These are phyloP conservation scores for Coptodon rendalli DNA, from an alignment of 2,113 vertebrate genomes.

Conservation along the genomic window DNA sequence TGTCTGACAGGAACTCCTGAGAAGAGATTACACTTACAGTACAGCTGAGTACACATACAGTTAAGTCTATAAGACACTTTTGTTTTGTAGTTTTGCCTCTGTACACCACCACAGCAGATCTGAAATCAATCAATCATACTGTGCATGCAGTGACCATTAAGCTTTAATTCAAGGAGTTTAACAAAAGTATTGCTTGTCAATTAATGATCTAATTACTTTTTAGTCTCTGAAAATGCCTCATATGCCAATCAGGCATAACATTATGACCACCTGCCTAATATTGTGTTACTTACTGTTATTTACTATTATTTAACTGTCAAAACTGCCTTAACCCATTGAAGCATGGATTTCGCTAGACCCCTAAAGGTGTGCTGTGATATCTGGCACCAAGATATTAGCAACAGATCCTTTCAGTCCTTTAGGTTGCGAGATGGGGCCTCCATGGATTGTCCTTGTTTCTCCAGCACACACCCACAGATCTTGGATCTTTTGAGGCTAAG, in stretches of 20 bases:
- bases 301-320: not conserved
- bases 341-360: not conserved
- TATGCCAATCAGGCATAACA: not conserved
- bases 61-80: not conserved
- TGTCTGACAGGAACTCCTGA: slow-evolving; percentile 97
- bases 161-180: not conserved
- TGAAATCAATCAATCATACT: not conserved
- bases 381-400: not conserved
- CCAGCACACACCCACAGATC: not conserved
- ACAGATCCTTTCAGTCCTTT: not conserved
- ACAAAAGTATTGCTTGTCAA: not conserved
- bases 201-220: not conserved
- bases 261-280: not conserved
- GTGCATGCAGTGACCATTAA: not conserved
- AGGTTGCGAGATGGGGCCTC: not conserved
- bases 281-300: not conserved
- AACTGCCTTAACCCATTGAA: not conserved
- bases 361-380: not conserved
- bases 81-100: not conserved
- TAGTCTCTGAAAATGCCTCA: not conserved
- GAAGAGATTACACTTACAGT: not conserved
- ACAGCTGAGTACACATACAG: not conserved
- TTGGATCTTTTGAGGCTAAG: not conserved
- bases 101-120: not conserved
- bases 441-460: not conserved